A percentile compares a stretch with the other conserved stretches of the same genome.
These are phyloP conservation scores for Tribolium madens DNA, from an alignment of 1,140 invertebrate species.

Conservation along the genomic window DNA sequence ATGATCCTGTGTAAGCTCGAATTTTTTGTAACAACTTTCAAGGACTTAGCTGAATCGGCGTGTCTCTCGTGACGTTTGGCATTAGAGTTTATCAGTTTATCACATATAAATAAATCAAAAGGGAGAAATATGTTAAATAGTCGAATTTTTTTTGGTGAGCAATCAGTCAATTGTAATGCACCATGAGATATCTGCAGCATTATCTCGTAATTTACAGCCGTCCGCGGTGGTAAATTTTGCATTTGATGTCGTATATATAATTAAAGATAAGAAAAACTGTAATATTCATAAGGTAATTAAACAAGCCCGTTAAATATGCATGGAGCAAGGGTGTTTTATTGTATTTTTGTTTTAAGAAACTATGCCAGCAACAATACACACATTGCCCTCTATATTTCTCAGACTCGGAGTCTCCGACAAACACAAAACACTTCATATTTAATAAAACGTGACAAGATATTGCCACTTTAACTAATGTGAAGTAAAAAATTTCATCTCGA, in stretches of 20 bases:
- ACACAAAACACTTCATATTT: conserved; percentile 38
- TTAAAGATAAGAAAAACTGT: conserved; percentile 39
- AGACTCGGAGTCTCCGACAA: conserved; percentile 25
- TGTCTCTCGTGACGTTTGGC: too few relatives aligned
- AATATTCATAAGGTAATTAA: conserved; percentile 39
- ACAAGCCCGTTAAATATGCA: conserved; percentile 27
- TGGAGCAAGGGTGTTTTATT: conserved; percentile 28
- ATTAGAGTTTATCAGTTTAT: too few relatives aligned
- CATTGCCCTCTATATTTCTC: conserved; percentile 26
- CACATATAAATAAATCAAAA: too few relatives aligned
- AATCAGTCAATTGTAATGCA: conserved; percentile 31
- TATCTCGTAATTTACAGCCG: conserved; percentile 26
- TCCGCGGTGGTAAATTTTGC: conserved; percentile 30
- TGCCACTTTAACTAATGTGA: conserved; percentile 34
- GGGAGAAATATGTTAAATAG: neutral
- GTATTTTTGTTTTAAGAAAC: conserved; percentile 34
- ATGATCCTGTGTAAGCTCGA: too few relatives aligned
- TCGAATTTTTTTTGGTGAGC: neutral
- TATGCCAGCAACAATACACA: conserved; percentile 28
- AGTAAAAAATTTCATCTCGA: conserved; percentile 25
- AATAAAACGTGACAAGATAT: conserved; percentile 35
- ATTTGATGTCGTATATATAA: conserved; percentile 38
- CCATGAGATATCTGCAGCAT: conserved; percentile 17
- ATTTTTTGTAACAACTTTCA: too few relatives aligned
- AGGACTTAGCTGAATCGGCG: too few relatives aligned